Evolutionary conservation across 2,797 vertebrate genomes (phyloP), one percentile per base, ranked within the genome.

Genomic region (Carapus acus): DNA sequence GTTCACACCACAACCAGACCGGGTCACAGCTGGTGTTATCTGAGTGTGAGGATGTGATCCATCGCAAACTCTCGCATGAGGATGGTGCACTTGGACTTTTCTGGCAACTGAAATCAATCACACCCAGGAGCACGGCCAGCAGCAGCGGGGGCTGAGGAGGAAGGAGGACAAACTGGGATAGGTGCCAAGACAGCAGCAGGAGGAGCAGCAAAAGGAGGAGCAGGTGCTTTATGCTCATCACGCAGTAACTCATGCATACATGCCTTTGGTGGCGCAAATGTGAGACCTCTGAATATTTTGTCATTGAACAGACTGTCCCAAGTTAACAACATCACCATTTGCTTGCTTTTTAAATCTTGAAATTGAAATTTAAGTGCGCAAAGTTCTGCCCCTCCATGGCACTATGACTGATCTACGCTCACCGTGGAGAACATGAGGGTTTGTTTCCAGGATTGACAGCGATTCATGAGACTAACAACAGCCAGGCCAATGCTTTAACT

Each of bases 21-120:
- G 29, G 60, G 61, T 63, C 69, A 53, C 72, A 79, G 71, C 71
- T 81, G 74, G 57, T 67, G 54, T 59, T 67, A 59, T 76, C 51
- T 73, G 49, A 38, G 50, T 22, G 51, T 43, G 58, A 49, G 50
- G 70, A 72, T 48, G 51, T 14, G 24, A 42, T 74, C 62, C 57
- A 14, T 52, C 36, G 43, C 61, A 67, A 61, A 62, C 37, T 55
- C 56, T 64, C 43, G 12, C 54, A 45, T 65, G 61, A 52, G 42
- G 43, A 74, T 31, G 54, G 49, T 51, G 67, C 56, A 71, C 57
- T 65, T 64, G 8, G 18, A 63, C 73, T 60, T 60, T 63, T 65
- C 57, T 78, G 59, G 66, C 64, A 67, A 42, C 37, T 24, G 4
- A 65, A 67, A 74, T 76, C 67, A 65, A 66, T 77, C 74, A 72